Evolutionary conservation across 2,888 invertebrate species (phyloP).

Genomic region (Osmoderma eremita): DNA sequence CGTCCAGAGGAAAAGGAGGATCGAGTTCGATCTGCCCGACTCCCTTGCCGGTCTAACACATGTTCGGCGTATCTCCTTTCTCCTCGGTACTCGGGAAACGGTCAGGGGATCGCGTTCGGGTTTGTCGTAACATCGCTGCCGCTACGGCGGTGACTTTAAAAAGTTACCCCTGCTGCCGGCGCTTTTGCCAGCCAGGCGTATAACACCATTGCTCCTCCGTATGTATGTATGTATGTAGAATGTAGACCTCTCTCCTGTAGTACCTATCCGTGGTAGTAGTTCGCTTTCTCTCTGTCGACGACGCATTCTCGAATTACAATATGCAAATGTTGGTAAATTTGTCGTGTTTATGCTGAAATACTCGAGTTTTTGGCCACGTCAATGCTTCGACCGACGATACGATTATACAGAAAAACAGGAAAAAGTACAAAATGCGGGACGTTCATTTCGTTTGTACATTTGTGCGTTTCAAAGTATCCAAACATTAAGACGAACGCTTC

Average conservation of each 20-base stretch:
- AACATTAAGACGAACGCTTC: too few species aligned
- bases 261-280: slow-evolving; percentile 21
- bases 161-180: slow-evolving; percentile 36
- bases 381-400: slow-evolving; percentile 53
- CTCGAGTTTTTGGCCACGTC: slow-evolving; percentile 52
- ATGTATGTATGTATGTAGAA: too few species aligned
- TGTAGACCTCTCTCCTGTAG: slow-evolving; percentile 11
- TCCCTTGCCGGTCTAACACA: slow-evolving; percentile 40
- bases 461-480: too few species aligned
- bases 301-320: slow-evolving; percentile 52
- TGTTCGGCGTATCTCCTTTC: slow-evolving; percentile 54
- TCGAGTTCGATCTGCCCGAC: slow-evolving; percentile 31
- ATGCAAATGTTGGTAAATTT: slow-evolving; percentile 60
- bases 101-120: slow-evolving; percentile 34
- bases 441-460: too few species aligned
- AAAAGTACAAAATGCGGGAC: too few species aligned
- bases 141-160: slow-evolving; percentile 34
- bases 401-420: slow-evolving; percentile 52
- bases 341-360: slow-evolving; percentile 58
- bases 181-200: slow-evolving; percentile 36
- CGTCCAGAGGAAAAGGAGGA: slow-evolving; percentile 29
- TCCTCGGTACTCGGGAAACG: slow-evolving; percentile 12
- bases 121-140: slow-evolving; percentile 38
- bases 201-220: slow-evolving; percentile 20
- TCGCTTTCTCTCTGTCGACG: slow-evolving; percentile 31